These are phyloP conservation scores for Lindbergichthys nudifrons DNA, from an alignment of 2,797 vertebrate species.

Conservation along the genomic window DNA sequence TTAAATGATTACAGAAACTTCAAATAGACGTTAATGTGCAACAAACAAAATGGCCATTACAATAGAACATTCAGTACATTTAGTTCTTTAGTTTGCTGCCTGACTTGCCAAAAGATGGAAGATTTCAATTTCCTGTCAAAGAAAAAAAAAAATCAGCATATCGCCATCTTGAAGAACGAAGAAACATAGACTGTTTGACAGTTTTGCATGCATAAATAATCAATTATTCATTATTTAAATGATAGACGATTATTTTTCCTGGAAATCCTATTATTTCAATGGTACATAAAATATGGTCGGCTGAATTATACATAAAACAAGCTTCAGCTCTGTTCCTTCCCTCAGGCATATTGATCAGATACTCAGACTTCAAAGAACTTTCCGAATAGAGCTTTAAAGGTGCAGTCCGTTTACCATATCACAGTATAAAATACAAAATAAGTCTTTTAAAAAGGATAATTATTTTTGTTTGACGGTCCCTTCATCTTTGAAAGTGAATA, in stretches of 20 bases:
- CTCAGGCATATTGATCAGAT: neutral
- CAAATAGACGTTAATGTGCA: neutral
- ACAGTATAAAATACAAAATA: neutral
- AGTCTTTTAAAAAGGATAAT: neutral
- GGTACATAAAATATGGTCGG: neutral
- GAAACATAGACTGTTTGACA: neutral
- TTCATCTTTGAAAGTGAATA: slow-evolving; percentile 7
- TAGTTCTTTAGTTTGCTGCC: neutral
- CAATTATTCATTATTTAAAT: neutral
- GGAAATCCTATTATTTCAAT: neutral
- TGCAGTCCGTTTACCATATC: neutral
- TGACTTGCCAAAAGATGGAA: neutral
- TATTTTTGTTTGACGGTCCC: neutral
- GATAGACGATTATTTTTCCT: neutral
- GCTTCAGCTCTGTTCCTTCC: neutral
- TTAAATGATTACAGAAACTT: neutral
- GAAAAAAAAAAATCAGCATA: neutral
- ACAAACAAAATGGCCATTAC: neutral
- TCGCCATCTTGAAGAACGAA: neutral
- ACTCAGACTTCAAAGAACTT: slow-evolving; percentile 3
- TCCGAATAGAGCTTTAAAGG: neutral
- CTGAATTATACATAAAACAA: neutral
- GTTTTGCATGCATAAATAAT: neutral
- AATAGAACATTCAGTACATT: neutral
- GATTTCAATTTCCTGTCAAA: neutral